Conservation (phyloP, 2,113 vertebrate species). For the Daubentonia madagascariensis region DNA sequence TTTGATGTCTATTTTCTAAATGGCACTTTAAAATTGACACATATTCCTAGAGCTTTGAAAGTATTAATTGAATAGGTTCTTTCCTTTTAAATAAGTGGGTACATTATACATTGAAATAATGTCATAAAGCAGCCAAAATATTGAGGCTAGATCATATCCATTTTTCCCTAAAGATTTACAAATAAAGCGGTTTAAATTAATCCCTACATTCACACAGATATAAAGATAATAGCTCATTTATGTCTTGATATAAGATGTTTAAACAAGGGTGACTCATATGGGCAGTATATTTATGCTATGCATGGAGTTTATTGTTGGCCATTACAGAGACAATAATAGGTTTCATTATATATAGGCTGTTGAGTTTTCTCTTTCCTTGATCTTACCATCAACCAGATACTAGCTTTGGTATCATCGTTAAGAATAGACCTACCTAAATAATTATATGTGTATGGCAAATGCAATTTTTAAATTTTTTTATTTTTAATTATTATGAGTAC, state of each 20-base stretch:
- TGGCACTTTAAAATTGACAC: background rate
- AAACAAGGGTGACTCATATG: background rate
- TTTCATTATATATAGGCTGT: background rate
- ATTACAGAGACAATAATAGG: background rate
- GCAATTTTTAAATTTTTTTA: background rate
- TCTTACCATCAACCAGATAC: background rate
- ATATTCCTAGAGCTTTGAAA: background rate
- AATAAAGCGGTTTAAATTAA: background rate
- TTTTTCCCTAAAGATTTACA: background rate
- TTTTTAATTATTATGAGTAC: no score
- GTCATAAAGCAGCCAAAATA: background rate
- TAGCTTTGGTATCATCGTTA: background rate
- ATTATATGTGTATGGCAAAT: background rate
- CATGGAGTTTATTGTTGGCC: background rate
- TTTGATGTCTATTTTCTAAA: constrained; percentile 25
- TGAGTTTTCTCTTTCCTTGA: background rate
- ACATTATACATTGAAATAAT: background rate
- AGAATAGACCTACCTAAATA: background rate
- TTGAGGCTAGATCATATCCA: background rate
- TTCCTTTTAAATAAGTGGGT: background rate
- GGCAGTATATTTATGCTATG: background rate
- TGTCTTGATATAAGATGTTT: background rate
- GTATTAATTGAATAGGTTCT: background rate
- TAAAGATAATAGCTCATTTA: background rate
- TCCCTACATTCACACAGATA: background rate